Conservation (phyloP, 2,113 vertebrate genomes). For the Oreochromis niloticus region DNA sequence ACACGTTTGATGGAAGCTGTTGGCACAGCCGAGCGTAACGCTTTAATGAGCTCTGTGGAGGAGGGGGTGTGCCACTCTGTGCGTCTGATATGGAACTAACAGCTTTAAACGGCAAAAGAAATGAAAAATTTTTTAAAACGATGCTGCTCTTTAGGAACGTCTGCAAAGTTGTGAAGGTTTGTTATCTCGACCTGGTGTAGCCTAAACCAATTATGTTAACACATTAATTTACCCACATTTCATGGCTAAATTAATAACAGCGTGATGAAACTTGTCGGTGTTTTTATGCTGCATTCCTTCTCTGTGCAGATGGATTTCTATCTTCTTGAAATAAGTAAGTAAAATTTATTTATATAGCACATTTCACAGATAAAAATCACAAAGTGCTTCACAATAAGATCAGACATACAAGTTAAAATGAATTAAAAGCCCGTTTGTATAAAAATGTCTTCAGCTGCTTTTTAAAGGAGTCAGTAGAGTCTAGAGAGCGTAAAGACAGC, state of each 20-base stretch:
- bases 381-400: too few species aligned
- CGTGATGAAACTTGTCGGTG: background rate
- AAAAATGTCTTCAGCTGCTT: too few species aligned
- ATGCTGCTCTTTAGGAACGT: background rate
- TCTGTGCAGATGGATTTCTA: background rate
- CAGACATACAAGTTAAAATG: too few species aligned
- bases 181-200: background rate
- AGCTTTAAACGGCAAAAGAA: background rate
- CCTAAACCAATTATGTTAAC: background rate
- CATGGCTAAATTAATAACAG: background rate
- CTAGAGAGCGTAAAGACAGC: too few species aligned
- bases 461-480: too few species aligned
- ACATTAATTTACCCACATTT: background rate
- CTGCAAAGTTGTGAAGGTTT: background rate
- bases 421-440: too few species aligned
- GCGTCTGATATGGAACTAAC: constrained; percentile 1
- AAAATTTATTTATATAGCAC: too few species aligned
- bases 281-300: background rate
- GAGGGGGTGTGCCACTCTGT: constrained; percentile 20
- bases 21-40: constrained; percentile 6
- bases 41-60: constrained; percentile 47
- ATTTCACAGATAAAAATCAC: too few species aligned
- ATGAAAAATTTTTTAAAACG: background rate
- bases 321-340: background rate
- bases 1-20: background rate